Evolutionary conservation across 1,140 invertebrate species (phyloP), one percentile per base, ranked within the genome.

Genomic region (Pomacea maculata): DNA sequence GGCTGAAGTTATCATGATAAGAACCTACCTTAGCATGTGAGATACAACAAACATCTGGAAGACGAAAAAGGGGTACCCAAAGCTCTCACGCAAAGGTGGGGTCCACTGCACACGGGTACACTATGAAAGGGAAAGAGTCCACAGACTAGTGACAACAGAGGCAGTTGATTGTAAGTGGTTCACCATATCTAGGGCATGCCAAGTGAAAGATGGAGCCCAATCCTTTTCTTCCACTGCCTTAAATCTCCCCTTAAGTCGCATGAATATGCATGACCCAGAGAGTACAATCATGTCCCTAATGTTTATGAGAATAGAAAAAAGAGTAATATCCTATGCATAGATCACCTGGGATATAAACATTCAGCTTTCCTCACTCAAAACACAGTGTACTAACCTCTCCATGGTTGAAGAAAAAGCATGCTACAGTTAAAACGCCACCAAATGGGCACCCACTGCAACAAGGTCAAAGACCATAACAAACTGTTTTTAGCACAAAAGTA

Each of bases 21-120:
- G 65, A 45, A 81, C 82, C 77, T 86, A 92, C 91, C 90, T 91
- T 4, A 93, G 80, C 64, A 91, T 83, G 81, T 88, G 85, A 11
- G 91, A 91, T 1, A 93, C 86, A 67, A 92, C 54, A 54, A 91
- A 89, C 86, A 92, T 91, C 83, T 93, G 93, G 15, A 92, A 78
- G 10, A 94, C 85, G 82, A 94, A 90, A 78, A 94, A 92, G 1
- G 96, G 96, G 88, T 95, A 95, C 1, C 94, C 95, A 89, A 96
- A 95, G 85, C 94, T 96, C 91, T 97, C 96, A 80, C 96, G 90
- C 76, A 96, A 91, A 14, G 96, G 95, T 2, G 96, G 95, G 0
- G 95, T 94, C 96, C 96, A 97, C 88, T 96, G 95, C 3, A 96
- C 95, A 64, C 96, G 89, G 0, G 95, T 96, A 78, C 82, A 88